A percentile compares a stretch with the other conserved stretches of the same genome.
phyloP scores from a whole-genome alignment of 2,797 vertebrate genomes.

The Sus cebifrons region DNA sequence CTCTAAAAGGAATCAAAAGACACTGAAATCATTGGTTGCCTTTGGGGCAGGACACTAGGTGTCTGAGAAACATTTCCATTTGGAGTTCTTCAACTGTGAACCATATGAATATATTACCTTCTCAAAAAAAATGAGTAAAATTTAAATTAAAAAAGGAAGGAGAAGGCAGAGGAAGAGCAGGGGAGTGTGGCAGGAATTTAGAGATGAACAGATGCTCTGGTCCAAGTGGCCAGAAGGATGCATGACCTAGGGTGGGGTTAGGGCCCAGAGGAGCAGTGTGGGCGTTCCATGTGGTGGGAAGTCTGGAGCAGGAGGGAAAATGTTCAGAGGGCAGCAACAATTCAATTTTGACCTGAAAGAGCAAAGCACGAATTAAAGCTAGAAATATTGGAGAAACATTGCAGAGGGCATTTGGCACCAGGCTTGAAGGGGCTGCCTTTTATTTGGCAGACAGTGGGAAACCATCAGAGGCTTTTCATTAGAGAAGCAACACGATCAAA shows the following conservation, averaged over 20 bases:
- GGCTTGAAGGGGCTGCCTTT: not conserved
- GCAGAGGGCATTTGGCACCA: not conserved
- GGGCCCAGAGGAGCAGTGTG: no score
- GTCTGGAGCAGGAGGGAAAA: not conserved
- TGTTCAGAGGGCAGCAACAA: not conserved
- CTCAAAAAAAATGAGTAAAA: not conserved
- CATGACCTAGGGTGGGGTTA: fast-evolving
- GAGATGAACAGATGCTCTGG: not conserved
- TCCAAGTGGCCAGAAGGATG: not conserved
- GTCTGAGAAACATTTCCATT: not conserved
- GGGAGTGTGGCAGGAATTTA: not conserved
- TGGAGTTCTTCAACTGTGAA: not conserved
- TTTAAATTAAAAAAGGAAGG: not conserved
- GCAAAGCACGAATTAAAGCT: not conserved
- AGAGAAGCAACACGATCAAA: not conserved
- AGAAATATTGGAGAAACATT: not conserved
- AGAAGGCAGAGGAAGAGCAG: not conserved
- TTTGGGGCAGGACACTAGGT: not conserved
- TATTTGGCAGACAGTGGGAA: not conserved
- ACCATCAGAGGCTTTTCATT: not conserved
- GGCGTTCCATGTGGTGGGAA: not conserved
- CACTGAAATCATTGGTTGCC: not conserved
- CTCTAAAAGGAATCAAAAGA: not conserved
- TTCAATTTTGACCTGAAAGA: not conserved
- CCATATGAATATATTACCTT: not conserved